A percentile compares a stretch with the other conserved stretches of the same genome.
Conservation (phyloP, 2,888 invertebrate genomes). For the Ophion ellenae region DNA sequence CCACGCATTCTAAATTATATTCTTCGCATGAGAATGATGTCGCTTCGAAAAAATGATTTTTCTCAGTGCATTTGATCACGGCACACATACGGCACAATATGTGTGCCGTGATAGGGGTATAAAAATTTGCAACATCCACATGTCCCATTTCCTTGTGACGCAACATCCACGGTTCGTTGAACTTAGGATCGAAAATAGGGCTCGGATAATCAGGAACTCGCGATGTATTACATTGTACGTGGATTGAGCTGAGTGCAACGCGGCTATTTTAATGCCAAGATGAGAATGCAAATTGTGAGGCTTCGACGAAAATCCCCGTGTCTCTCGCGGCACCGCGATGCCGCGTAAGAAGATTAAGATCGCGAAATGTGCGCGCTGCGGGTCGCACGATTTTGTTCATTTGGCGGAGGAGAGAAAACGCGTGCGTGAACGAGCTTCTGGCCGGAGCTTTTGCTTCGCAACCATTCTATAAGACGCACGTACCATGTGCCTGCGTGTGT, state of each 20-base stretch:
- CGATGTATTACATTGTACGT: constrained; percentile 6
- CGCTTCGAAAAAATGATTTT: too few species aligned
- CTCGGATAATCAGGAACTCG: background rate
- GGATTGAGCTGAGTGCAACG: constrained; percentile 36
- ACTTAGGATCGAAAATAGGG: too few species aligned
- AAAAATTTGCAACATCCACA: too few species aligned
- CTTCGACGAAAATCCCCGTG: constrained; percentile 23
- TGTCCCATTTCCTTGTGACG: too few species aligned
- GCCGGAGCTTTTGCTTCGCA: constrained; percentile 53
- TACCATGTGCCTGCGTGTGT: too few species aligned
- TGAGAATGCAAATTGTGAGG: constrained; percentile 46
- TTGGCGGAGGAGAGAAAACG: constrained; percentile 55
- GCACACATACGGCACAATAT: too few species aligned
- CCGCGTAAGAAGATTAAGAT: constrained; percentile 59
- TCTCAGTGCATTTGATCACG: too few species aligned
- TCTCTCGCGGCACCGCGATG: constrained; percentile 18
- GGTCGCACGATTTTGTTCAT: constrained; percentile 58
- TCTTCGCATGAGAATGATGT: too few species aligned
- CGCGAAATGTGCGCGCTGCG: constrained; percentile 15
- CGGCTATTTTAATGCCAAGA: constrained; percentile 36
- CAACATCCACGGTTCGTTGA: too few species aligned
- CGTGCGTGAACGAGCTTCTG: constrained; percentile 55
- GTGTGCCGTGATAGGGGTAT: too few species aligned
- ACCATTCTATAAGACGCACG: constrained; percentile 25
- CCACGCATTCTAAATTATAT: too few species aligned